These are phyloP conservation scores for Leptarthrus brevirostris DNA, from an alignment of 2,888 invertebrate species.

Conservation along the genomic window DNA sequence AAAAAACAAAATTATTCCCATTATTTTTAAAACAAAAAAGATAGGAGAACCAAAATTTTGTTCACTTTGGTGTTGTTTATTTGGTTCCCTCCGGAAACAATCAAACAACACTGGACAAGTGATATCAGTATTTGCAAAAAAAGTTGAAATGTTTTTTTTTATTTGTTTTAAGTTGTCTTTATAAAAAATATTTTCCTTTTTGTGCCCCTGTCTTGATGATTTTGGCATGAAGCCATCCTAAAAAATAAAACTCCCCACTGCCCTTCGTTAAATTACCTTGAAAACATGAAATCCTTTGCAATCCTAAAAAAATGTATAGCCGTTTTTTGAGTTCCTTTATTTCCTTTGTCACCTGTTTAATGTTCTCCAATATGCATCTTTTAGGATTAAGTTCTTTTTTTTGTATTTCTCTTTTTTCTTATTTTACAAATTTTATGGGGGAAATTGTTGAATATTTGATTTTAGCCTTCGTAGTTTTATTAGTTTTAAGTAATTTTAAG, in stretches of 20 bases:
- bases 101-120: not conserved
- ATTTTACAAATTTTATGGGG: not conserved
- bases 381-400: slow-evolving; percentile 18
- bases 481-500: slow-evolving; percentile 6
- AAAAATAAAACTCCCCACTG: not conserved
- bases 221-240: slow-evolving; percentile 33
- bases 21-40: no score
- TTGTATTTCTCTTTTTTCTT: no score
- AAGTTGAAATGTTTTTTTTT: not conserved
- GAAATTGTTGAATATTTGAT: not conserved
- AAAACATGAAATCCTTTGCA: slow-evolving; percentile 12
- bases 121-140: no score
- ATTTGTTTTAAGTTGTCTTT: slow-evolving; percentile 24
- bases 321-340: slow-evolving; percentile 16
- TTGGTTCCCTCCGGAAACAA: slow-evolving; percentile 1
- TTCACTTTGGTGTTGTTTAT: not conserved
- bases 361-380: slow-evolving; percentile 34
- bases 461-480: not conserved
- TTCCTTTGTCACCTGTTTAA: slow-evolving; percentile 44
- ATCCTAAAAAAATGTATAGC: slow-evolving; percentile 2
- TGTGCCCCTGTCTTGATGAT: slow-evolving; percentile 47
- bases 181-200: slow-evolving; percentile 44
- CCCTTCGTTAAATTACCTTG: slow-evolving; percentile 28
- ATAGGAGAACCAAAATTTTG: slow-evolving; percentile 10
- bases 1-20: no score